Evolutionary conservation across 2,888 invertebrate species (phyloP).

Genomic region (Drosophila phalerata): DNA sequence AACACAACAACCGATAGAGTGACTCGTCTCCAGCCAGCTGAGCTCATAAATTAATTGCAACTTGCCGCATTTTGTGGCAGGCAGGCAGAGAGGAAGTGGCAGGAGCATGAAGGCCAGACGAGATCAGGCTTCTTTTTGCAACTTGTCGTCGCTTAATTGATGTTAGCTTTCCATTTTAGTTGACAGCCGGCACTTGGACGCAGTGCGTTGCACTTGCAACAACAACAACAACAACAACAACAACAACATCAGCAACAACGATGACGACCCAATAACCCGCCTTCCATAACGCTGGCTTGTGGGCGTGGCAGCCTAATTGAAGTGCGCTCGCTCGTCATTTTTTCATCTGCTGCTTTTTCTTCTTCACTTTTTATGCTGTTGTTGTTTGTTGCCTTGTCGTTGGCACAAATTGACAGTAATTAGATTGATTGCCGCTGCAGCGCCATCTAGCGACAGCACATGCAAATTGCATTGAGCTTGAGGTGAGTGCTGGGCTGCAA

Average conservation of each 20-base stretch:
- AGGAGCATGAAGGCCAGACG: neutral
- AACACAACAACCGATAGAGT: constrained; percentile 5
- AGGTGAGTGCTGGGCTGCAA: neutral
- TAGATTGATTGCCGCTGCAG: constrained; percentile 71
- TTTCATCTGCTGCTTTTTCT: constrained; percentile 3
- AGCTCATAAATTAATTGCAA: constrained; percentile 75
- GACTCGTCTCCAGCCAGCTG: constrained; percentile 31
- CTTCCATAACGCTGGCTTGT: constrained; percentile 7
- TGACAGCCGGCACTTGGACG: constrained; percentile 55
- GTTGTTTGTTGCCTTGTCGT: constrained; percentile 12
- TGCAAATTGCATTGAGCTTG: constrained; percentile 56
- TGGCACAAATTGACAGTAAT: constrained; percentile 74
- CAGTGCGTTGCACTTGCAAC: constrained; percentile 65
- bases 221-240: constrained; percentile 12
- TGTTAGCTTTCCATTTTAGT: constrained; percentile 80
- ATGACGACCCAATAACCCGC: constrained; percentile 55
- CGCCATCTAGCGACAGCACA: constrained; percentile 47
- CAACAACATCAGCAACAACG: constrained; percentile 12
- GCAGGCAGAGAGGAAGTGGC: neutral
- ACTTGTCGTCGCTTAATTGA: constrained; percentile 66
- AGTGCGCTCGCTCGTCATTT: constrained; percentile 42
- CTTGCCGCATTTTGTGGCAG: neutral
- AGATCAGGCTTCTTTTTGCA: constrained; percentile 17
- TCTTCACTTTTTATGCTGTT: neutral
- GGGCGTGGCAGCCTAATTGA: constrained; percentile 54